phyloP scores from a whole-genome alignment of 2,113 vertebrate species.

The Ariopsis seemanni region DNA sequence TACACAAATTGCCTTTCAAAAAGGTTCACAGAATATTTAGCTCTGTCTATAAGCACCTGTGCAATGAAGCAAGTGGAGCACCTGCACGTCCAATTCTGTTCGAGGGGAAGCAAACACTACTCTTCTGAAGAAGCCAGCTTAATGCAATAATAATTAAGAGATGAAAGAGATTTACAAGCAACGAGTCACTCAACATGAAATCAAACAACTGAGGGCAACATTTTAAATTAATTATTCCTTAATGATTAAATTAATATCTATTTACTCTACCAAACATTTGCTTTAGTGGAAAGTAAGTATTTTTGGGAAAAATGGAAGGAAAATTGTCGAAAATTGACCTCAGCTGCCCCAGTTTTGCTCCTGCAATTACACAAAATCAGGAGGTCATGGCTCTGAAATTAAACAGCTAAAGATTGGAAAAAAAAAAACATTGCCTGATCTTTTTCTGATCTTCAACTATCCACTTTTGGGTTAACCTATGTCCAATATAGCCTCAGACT shows the following conservation, averaged over 20 bases:
- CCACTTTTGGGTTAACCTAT: neutral
- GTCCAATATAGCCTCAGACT: neutral
- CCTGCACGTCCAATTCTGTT: neutral
- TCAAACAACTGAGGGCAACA: neutral
- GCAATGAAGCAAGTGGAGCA: neutral
- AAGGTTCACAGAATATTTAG: neutral
- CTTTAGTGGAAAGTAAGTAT: neutral
- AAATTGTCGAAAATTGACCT: neutral
- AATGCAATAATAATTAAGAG: neutral
- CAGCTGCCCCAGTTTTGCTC: neutral
- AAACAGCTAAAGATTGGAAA: neutral
- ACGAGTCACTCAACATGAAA: neutral
- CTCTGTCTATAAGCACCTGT: neutral
- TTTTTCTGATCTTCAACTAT: neutral
- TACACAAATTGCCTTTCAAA: neutral
- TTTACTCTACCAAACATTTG: neutral
- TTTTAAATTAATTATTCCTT: neutral
- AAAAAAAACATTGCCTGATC: neutral
- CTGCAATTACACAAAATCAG: neutral
- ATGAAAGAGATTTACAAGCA: neutral
- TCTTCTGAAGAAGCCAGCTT: neutral
- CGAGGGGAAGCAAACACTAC: too few relatives aligned
- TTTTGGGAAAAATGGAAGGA: neutral
- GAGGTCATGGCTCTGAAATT: neutral
- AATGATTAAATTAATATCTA: neutral